Percentiles rank a stretch among this genome's conserved stretches.
Conservation (phyloP, 2,888 invertebrate species). For the Pyrrhosoma nymphula region DNA sequence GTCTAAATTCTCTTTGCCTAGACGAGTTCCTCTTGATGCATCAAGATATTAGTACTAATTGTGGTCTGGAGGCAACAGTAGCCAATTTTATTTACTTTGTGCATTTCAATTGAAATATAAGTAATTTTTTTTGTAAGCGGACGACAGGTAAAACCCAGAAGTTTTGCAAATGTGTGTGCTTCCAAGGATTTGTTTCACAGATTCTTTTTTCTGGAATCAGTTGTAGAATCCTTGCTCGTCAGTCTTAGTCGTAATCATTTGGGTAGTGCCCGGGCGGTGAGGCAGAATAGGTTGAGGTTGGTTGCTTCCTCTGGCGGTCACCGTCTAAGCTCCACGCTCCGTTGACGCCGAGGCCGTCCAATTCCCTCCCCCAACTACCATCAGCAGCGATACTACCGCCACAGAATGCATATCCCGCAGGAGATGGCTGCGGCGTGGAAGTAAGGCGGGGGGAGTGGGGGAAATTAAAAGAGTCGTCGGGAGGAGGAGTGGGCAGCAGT, state of each 20-base stretch:
- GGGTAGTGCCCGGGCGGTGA: not conserved
- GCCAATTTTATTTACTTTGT: too few species aligned
- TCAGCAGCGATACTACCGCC: not conserved
- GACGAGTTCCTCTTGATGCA: too few species aligned
- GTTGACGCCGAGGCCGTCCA: constrained; percentile 17
- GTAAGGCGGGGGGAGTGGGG: not conserved
- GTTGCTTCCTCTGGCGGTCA: not conserved
- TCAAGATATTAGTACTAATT: too few species aligned
- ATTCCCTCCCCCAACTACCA: not conserved
- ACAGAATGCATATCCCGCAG: constrained; percentile 33
- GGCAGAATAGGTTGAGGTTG: not conserved
- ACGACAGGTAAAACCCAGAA: too few species aligned
- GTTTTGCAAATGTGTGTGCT: too few species aligned
- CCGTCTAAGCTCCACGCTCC: not conserved
- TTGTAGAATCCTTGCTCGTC: too few species aligned
- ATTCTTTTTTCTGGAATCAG: too few species aligned
- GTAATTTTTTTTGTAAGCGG: too few species aligned
- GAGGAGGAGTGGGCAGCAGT: not conserved
- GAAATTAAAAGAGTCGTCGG: not conserved
- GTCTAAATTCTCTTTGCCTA: too few species aligned
- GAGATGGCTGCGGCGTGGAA: not conserved
- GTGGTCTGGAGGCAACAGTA: too few species aligned
- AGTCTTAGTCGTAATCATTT: not conserved
- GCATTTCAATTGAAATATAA: too few species aligned
- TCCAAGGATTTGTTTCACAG: too few species aligned